These are phyloP conservation scores for Agelas oroides DNA, from an alignment of 37 sponge, comb jelly and placozoan genomes.

Conservation along the genomic window DNA sequence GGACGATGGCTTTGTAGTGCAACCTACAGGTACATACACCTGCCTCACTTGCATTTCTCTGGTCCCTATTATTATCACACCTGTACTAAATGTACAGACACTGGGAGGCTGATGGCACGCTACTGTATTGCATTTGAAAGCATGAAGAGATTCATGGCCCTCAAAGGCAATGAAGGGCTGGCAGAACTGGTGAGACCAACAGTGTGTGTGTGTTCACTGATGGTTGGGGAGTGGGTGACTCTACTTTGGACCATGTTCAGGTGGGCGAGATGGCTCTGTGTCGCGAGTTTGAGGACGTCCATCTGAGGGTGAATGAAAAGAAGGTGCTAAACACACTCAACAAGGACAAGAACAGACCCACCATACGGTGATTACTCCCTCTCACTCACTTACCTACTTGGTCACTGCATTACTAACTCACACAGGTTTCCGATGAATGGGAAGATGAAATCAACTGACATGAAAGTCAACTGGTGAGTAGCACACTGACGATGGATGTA, in stretches of 20 bases:
- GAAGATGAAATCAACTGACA: slow-evolving; percentile 92
- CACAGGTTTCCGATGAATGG: slow-evolving; percentile 88
- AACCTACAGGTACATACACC: slow-evolving; percentile 75
- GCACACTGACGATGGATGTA: neutral
- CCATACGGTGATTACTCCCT: slow-evolving; percentile 70
- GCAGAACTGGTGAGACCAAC: slow-evolving; percentile 46
- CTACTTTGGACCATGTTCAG: no score
- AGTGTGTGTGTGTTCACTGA: no score
- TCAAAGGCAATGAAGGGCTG: slow-evolving; percentile 66
- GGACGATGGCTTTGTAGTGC: slow-evolving; percentile 74
- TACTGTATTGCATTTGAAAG: slow-evolving; percentile 95
- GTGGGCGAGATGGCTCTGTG: slow-evolving; percentile 72
- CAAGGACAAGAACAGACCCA: slow-evolving; percentile 87
- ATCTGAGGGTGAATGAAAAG: slow-evolving; percentile 93
- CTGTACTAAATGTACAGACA: slow-evolving; percentile 49
- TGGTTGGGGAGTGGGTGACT: no score
- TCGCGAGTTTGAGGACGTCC: slow-evolving; percentile 91
- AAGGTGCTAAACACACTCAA: slow-evolving; percentile 88
- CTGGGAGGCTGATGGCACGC: slow-evolving; percentile 95
- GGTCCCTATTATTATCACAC: no score
- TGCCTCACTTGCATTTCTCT: neutral
- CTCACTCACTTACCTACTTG: no score
- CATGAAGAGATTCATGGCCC: slow-evolving; percentile 84
- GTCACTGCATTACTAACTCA: no score
- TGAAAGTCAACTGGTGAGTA: slow-evolving; percentile 96